Evolutionary conservation across 2,797 vertebrate species (phyloP), one percentile per base, ranked within the genome.

Genomic region (Nannoperca australis): DNA sequence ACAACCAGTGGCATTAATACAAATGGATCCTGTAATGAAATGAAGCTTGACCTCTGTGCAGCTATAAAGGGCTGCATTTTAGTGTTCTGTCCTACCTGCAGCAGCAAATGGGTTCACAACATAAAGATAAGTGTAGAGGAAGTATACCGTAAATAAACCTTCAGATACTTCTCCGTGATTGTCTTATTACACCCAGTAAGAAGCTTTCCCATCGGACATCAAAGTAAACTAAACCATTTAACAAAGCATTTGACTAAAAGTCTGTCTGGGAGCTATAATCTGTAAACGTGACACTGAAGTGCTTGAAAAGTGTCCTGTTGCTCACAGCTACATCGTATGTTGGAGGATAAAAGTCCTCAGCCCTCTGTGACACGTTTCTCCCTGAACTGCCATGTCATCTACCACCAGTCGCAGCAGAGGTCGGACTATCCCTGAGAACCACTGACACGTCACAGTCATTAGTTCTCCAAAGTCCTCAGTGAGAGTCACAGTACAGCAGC

Each of bases 241-340:
- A 50, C 54, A 51, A 68, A 73, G 27, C 2, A 17, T 70, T 67
- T 73, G 69, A 65, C 50, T 24, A 4, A 13, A 13, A 36, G 45
- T 77, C 49, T 70, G 69, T 59, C 59, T 24, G 12, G 15, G 17
- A 65, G 40, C 51, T 70, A 0, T 38, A 20, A 58, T 60, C 53
- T 82, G 81, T 89, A 82, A 84, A 89, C 73, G 11, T 40, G 17
- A 61, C 45, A 15, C 3, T 62, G 42, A 72, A 71, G 47, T 71
- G 53, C 22, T 75, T n/a, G 45, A 8, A 58, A 55, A 53, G 12
- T 51, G 22, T 1, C 2, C 20, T 44, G 50, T 32, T 56, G 6
- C 64, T 59, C 44, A 47, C 47, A 76, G 54, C 9, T 24, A 4
- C 22, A 44, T 53, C 3, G 38, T 3, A 18, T 13, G 36, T 32